Base-by-base conservation (phyloP, 2,113 vertebrate genomes). In the Triplophysa rosa region DNA sequence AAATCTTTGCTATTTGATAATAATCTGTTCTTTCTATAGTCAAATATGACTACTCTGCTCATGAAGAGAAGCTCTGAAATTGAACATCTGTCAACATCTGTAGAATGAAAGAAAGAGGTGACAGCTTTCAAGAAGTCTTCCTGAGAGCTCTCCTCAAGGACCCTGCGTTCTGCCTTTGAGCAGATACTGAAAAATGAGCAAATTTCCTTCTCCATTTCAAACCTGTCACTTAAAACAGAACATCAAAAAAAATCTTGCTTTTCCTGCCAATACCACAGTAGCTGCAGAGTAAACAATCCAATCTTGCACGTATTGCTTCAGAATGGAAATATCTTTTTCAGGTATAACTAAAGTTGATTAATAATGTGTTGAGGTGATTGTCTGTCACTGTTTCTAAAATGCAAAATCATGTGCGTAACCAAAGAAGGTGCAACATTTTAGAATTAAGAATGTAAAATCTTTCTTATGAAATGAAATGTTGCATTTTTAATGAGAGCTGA, bases 401-500 rank as follows among this genome's bases (percentile, higher is more conserved):
- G n/a, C 33, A n/a, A n/a, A n/a, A n/a, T n/a, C n/a, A n/a, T n/a
- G n/a, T n/a, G n/a, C n/a, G n/a, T n/a, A n/a, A n/a, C n/a, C n/a
- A n/a, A n/a, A n/a, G n/a, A n/a, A n/a, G n/a, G 5, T 37, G 33
- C 33, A 1, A 7, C 5, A 37, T 6, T 37, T 37, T 37, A 2
- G 29, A n/a, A 56, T 70, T 12, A 54, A 19, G 4, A 29, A 24
- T 70, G 24, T 33, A 70, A 70, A 29, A 19, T n/a, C 5, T 56
- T 37, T 56, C 49, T 56, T 21, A 21, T 59, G 26, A 29, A 42
- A 59, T 21, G 23, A 59, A 72, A 59, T 59, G 54, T 8, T 42
- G 70, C 70, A 17, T 59, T 12, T 59, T 59, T 59, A 40, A 72
- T 40, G 33, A 37, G 37, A 40, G 33, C 54, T 59, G 54, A 72